Conservation (phyloP, 2,113 vertebrate genomes). For the Archocentrus centrarchus region DNA sequence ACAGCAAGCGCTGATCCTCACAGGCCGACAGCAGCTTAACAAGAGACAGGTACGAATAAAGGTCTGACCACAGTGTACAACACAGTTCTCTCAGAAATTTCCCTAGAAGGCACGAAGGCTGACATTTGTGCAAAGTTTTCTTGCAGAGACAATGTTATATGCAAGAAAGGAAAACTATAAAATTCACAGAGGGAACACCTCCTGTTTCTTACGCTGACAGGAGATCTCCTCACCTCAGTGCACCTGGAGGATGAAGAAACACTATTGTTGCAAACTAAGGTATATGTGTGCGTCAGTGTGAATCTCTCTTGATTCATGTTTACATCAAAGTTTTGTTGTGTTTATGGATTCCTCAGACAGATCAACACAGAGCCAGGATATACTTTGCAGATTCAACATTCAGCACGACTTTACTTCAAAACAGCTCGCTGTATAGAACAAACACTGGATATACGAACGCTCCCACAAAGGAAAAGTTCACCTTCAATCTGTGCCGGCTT, state of each 20-base stretch:
- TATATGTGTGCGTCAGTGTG: neutral
- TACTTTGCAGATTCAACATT: slow-evolving; percentile 26
- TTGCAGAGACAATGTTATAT: neutral
- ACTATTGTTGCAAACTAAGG: neutral
- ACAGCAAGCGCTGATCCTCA: neutral
- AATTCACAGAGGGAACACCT: neutral
- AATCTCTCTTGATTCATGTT: slow-evolving; percentile 18
- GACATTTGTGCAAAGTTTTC: neutral
- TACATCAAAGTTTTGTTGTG: slow-evolving; percentile 7
- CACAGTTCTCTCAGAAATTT: neutral
- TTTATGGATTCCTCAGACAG: slow-evolving; percentile 22
- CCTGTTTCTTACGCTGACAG: slow-evolving; percentile 14
- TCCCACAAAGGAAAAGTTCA: slow-evolving; percentile 12
- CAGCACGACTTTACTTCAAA: slow-evolving; percentile 9
- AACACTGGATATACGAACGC: neutral
- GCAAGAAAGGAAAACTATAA: neutral
- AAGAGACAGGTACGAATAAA: neutral
- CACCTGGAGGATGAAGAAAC: neutral
- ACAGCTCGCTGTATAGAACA: neutral
- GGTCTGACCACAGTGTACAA: neutral
- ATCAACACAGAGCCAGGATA: neutral
- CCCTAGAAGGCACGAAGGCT: neutral
- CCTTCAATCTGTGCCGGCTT: slow-evolving; percentile 17
- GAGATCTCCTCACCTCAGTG: neutral
- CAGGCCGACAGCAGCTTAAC: neutral